phyloP scores from a whole-genome alignment of 2,797 vertebrate genomes.

The Ictinia mississippiensis region DNA sequence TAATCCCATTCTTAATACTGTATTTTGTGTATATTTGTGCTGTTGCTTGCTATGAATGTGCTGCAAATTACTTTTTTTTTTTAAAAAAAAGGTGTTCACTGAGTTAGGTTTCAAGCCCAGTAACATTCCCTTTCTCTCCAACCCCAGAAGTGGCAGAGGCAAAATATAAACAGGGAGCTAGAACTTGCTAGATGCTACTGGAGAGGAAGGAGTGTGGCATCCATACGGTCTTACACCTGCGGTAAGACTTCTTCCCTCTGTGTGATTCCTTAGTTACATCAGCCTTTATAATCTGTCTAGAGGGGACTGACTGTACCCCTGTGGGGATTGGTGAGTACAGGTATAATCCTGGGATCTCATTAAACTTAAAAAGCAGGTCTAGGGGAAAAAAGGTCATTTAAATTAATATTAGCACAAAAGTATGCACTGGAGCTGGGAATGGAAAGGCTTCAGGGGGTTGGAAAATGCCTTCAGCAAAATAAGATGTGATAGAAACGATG shows the following conservation, averaged over 20 bases:
- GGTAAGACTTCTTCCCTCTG: background rate
- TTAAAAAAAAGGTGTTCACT: background rate
- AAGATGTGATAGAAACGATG: conserved; percentile 61
- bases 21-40: background rate
- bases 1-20: background rate
- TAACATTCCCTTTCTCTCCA: background rate
- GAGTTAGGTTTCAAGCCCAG: background rate
- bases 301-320: background rate
- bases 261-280: background rate
- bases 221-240: accelerated
- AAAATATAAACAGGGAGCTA: background rate
- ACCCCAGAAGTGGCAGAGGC: background rate
- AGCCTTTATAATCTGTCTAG: background rate
- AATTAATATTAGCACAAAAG: conserved; percentile 48
- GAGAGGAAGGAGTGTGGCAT: background rate
- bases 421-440: background rate
- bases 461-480: conserved; percentile 62
- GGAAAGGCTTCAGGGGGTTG: conserved; percentile 24
- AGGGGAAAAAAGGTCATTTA: background rate
- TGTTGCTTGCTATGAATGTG: background rate
- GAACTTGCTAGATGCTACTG: background rate
- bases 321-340: background rate
- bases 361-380: conserved; percentile 13
- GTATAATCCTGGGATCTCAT: conserved; percentile 2
- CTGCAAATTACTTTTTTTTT: background rate